Conservation (phyloP, 2,797 vertebrate genomes). For the Clarias platycephalus region DNA sequence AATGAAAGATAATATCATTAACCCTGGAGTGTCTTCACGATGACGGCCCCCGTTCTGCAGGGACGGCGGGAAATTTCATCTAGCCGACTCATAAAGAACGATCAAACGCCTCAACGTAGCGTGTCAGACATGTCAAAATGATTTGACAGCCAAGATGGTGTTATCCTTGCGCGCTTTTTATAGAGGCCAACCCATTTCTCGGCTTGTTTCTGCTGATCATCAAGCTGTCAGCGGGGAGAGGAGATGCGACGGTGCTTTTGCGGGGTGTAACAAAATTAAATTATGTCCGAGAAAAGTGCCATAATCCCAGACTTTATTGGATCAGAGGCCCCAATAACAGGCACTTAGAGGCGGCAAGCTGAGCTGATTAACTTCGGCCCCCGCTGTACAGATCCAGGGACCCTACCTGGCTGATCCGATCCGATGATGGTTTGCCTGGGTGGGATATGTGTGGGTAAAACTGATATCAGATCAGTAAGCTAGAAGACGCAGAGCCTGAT, state of each 20-base stretch:
- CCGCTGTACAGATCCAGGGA: slow-evolving; percentile 12
- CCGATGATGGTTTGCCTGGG: slow-evolving; percentile 2
- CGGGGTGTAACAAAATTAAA: slow-evolving; percentile 44
- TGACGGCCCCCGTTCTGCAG: slow-evolving; percentile 1
- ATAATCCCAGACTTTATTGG: slow-evolving; percentile 53
- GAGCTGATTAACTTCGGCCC: slow-evolving; percentile 44
- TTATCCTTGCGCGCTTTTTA: neutral
- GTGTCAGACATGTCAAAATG: neutral
- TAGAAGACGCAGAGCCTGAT: neutral
- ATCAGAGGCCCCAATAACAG: slow-evolving; percentile 51
- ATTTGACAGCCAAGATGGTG: neutral
- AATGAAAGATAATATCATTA: slow-evolving; percentile 29
- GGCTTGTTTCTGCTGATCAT: slow-evolving; percentile 21
- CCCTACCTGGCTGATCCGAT: slow-evolving; percentile 28
- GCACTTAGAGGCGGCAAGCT: slow-evolving; percentile 49
- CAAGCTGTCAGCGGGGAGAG: slow-evolving; percentile 28
- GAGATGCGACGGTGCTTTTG: slow-evolving; percentile 24
- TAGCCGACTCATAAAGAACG: slow-evolving; percentile 3
- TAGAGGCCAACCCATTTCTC: neutral
- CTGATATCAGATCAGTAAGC: slow-evolving; percentile 9
- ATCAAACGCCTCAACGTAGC: neutral
- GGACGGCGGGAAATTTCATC: neutral
- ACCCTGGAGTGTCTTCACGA: slow-evolving; percentile 1
- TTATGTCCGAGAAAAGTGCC: slow-evolving; percentile 45
- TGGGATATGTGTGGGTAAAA: neutral